These are phyloP conservation scores for Apotomis capreana DNA, from an alignment of 2,888 invertebrate species.

Conservation along the genomic window DNA sequence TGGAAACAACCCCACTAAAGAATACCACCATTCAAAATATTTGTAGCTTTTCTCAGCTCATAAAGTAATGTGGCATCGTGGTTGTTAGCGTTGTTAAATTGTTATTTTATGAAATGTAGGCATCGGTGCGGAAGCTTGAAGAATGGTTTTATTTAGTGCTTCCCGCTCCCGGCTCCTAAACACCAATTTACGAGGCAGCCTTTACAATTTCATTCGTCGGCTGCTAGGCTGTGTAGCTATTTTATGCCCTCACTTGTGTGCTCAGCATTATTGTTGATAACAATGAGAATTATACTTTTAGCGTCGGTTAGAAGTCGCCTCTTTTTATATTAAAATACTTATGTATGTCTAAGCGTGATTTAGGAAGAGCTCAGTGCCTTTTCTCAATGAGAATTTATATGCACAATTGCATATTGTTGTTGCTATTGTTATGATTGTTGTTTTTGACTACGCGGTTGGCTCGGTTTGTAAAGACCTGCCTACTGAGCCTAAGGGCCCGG, in stretches of 20 bases:
- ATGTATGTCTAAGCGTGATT: no score
- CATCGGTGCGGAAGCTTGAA: conserved; percentile 25
- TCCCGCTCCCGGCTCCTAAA: conserved; percentile 24
- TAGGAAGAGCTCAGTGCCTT: no score
- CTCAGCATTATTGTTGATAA: conserved; percentile 8
- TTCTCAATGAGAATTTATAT: no score
- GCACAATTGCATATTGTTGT: no score
- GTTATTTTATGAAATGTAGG: conserved; percentile 36
- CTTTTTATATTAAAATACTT: no score
- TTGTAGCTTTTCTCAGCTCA: conserved; percentile 1
- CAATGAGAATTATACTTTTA: neutral
- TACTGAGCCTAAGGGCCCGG: no score
- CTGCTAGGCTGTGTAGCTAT: conserved; percentile 4
- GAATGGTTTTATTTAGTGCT: conserved; percentile 35
- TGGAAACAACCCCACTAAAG: no score
- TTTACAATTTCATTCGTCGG: conserved; percentile 27
- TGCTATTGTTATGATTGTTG: no score
- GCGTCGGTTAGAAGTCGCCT: no score
- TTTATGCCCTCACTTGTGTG: conserved; percentile 8
- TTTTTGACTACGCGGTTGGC: no score
- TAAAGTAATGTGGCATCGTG: neutral
- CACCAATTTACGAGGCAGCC: conserved; percentile 37
- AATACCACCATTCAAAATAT: conserved; percentile 5
- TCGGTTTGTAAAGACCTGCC: no score
- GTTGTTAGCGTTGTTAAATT: conserved; percentile 16